Conservation (phyloP, 2,888 invertebrate genomes). For the Aporophyla lueneburgensis region DNA sequence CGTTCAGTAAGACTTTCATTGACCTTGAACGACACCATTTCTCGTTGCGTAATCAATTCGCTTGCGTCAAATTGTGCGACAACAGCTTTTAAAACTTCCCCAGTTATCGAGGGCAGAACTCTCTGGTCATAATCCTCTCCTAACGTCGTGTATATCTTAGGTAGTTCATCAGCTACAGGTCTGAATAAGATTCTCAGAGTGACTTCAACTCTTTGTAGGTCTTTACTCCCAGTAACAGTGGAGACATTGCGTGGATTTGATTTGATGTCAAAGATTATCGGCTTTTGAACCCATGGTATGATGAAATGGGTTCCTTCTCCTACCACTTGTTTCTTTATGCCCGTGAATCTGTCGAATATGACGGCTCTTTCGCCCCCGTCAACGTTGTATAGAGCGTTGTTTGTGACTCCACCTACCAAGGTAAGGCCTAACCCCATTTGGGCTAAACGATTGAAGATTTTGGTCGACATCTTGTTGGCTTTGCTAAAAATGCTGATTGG, state of each 20-base stretch:
- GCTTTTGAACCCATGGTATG: conserved; percentile 98
- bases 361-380: conserved; percentile 96
- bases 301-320: conserved; percentile 99
- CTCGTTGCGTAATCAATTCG: conserved; percentile 98
- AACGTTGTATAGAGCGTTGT: conserved; percentile 62
- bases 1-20: conserved; percentile 61
- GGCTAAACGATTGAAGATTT: conserved; percentile 53
- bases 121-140: conserved; percentile 98
- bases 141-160: conserved; percentile 97
- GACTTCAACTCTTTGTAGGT: conserved; percentile 98
- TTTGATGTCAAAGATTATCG: conserved; percentile 97
- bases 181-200: conserved; percentile 97
- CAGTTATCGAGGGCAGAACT: conserved; percentile 98
- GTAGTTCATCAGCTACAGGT: conserved; percentile 95
- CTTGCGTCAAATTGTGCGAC: conserved; percentile 99
- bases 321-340: conserved; percentile 95
- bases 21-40: conserved; percentile 88
- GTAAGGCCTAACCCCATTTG: conserved; percentile 59
- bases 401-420: conserved; percentile 45
- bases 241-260: conserved; percentile 97
- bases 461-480: conserved; percentile 37
- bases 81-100: conserved; percentile 98
- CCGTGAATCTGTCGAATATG: conserved; percentile 98
- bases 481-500: too few species aligned
- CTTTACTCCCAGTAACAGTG: conserved; percentile 98